Evolutionary conservation across 2,797 vertebrate species (phyloP).

Genomic region (Urophycis tenuis): DNA sequence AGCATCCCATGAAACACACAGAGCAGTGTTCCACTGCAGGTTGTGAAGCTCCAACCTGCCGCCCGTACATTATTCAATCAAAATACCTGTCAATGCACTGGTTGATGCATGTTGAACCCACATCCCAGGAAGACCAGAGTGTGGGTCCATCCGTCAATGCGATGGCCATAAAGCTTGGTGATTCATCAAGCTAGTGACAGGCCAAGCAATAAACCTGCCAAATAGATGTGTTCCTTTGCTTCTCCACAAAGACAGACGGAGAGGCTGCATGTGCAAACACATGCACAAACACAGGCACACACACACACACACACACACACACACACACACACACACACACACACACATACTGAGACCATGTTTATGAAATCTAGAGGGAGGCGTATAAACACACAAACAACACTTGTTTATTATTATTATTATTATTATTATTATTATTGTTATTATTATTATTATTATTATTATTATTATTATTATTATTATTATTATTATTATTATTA

Average conservation of each 20-base stretch:
- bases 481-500: no score
- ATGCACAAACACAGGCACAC: constrained; percentile 15
- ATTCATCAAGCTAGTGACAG: constrained; percentile 50
- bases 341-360: constrained; percentile 1
- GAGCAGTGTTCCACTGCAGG: not conserved
- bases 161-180: constrained; percentile 44
- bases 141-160: constrained; percentile 44
- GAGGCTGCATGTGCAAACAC: constrained; percentile 6
- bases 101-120: constrained; percentile 43
- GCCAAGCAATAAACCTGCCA: constrained; percentile 58
- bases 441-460: no score
- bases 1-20: not conserved
- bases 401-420: not conserved
- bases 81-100: constrained; percentile 41
- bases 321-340: constrained; percentile 15
- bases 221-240: constrained; percentile 48
- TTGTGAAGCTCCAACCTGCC: not conserved
- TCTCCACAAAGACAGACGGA: constrained; percentile 25
- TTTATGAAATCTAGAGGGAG: not conserved
- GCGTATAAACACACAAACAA: not conserved
- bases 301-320: constrained; percentile 12
- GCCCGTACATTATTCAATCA: constrained; percentile 43
- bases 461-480: no score
- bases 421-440: no score
- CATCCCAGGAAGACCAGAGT: constrained; percentile 48